Percentiles rank a stretch among this genome's conserved stretches.
These are phyloP conservation scores for Tetranychus truncatus DNA, from an alignment of 2,888 invertebrate genomes.

Conservation along the genomic window DNA sequence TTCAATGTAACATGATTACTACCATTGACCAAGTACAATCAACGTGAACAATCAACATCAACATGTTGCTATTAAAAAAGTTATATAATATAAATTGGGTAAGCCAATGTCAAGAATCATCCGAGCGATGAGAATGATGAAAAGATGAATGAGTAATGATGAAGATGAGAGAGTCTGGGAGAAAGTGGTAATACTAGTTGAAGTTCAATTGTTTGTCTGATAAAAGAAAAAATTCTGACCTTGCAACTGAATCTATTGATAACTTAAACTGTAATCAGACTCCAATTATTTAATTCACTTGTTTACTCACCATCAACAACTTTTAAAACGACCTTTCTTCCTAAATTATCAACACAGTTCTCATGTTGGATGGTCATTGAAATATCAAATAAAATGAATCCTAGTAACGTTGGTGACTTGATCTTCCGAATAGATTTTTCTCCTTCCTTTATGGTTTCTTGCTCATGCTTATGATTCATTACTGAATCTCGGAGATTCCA, in stretches of 20 bases:
- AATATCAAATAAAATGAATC: too few species aligned
- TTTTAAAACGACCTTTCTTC: background rate
- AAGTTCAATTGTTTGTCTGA: background rate
- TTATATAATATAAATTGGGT: background rate
- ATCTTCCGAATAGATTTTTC: too few species aligned
- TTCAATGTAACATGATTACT: background rate
- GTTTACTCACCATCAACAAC: background rate
- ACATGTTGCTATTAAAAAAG: background rate
- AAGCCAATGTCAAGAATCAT: background rate
- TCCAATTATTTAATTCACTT: background rate
- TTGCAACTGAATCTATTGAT: background rate
- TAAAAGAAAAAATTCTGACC: background rate
- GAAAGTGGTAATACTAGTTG: background rate
- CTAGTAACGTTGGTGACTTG: too few species aligned
- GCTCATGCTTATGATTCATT: too few species aligned
- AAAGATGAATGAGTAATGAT: background rate
- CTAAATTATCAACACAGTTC: too few species aligned
- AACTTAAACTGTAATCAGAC: background rate
- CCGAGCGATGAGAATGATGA: background rate
- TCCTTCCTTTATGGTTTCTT: too few species aligned
- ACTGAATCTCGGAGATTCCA: too few species aligned
- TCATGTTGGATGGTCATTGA: too few species aligned
- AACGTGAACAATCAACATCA: too few species aligned
- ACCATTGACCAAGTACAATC: background rate
- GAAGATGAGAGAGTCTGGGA: background rate